Base-by-base conservation (phyloP, 92 coral and sea anemone genomes). In the Heliopora coerulea region DNA sequence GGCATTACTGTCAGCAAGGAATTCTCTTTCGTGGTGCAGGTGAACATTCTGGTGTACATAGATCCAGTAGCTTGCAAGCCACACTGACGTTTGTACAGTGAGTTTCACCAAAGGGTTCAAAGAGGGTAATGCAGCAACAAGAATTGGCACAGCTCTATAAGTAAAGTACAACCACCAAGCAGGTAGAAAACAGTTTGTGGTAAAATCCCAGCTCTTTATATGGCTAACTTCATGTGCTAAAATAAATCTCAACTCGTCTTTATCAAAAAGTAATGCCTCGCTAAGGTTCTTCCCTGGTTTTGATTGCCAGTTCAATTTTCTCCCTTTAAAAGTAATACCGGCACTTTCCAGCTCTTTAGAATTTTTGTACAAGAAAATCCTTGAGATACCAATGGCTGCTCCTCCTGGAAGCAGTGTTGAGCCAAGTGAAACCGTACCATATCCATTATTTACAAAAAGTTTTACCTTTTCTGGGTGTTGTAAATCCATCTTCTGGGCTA, bases 371-470 rank as follows among this genome's bases (percentile, higher is more conserved):
- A 90, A 83, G 49, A 90, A 83, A 13, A 85, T 84, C 34, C 86
- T 83, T 25, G 99, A 92, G 1, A 95, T 69, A 11, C 99, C 99
- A 21, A 95, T 90, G 0, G 87, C 96, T 0, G 99, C 99, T 1
- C 97, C 97, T 20, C 82, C 83, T 1, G 99, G 99, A 0, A 95
- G 89, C 90, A 84, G 79, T 15, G 89, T 85, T 32, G 99, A 89
- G 37, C 99, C 99, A n/a, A 91, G 93, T 48, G 96, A 95, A 73
- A 85, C 39, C 26, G 96, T 90, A 37, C 88, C 75, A 33, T 63
- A 87, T 8, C 96, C 91, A 62, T 87, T 77, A 78, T 88, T 85
- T 39, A 95, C 83, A 56, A 95, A 95, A 15, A 95, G 59, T 59
- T 79, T 81, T 32, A 95, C 87, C 56, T 90, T 90, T 49, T 72